Evolutionary conservation across 2,888 invertebrate species (phyloP).

Genomic region (Apamea anceps): DNA sequence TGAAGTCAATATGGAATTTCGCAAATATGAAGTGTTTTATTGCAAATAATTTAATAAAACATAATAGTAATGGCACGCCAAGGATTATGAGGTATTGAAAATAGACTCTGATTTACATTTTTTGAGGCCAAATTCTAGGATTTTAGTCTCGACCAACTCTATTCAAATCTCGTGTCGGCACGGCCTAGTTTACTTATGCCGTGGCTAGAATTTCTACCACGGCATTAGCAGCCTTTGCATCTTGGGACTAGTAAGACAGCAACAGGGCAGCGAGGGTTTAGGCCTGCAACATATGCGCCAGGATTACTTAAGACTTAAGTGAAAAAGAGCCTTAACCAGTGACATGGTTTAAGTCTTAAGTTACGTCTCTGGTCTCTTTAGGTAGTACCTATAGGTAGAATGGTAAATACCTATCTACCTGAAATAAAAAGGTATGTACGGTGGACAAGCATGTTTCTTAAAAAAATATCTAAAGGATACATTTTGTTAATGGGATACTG

Average conservation of each 20-base stretch:
- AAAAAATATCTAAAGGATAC: neutral
- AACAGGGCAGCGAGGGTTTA: neutral
- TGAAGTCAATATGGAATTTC: slow-evolving; percentile 44
- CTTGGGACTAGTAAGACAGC: neutral
- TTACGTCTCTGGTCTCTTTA: neutral
- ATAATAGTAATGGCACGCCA: slow-evolving; percentile 39
- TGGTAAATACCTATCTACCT: neutral
- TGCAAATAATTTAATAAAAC: slow-evolving; percentile 48
- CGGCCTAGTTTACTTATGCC: neutral
- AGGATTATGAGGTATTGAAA: slow-evolving; percentile 47
- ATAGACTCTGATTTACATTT: slow-evolving; percentile 1
- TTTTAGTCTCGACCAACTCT: slow-evolving; percentile 19
- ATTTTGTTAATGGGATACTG: neutral
- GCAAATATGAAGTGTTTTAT: slow-evolving; percentile 54
- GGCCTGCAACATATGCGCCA: neutral
- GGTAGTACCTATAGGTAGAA: neutral
- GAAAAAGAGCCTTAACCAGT: neutral
- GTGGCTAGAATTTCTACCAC: neutral
- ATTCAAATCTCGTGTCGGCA: neutral
- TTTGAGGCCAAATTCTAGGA: slow-evolving; percentile 11
- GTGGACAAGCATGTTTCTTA: neutral
- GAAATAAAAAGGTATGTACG: neutral
- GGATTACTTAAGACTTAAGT: neutral
- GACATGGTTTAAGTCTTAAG: neutral
- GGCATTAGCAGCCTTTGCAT: neutral